Evolutionary conservation across 2,797 vertebrate species (phyloP), one percentile per base, ranked within the genome.

Genomic region (Mareca strepera): DNA sequence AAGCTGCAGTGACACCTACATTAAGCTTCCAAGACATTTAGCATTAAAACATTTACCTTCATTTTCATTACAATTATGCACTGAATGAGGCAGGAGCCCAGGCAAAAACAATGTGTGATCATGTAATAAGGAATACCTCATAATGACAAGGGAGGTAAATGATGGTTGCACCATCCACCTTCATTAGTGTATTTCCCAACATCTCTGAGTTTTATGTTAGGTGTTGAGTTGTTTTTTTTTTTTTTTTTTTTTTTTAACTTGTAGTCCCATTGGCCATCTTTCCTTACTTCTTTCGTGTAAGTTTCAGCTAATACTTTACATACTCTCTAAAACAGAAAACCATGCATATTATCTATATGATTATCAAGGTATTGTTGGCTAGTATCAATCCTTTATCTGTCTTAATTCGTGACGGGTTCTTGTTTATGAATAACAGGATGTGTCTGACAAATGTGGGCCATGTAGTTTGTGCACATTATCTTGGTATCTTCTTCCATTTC

Each of bases 101-200:
- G 70, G 94, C 63, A 80, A 88, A 90, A 79, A 2, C 26, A 50
- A 44, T 55, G 18, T 82, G 83, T 94, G 90, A 86, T 90, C 78
- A 12, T 2, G 11, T 85, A 92, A 74, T 82, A 82, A 75, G 64
- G 33, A 26, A 88, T 86, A 44, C 69, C 41, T 85, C 66, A 59
- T 84, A 92, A 88, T 84, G 81, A 95, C 67, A 72, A 75, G 68
- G 83, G 41, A 93, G 64, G 64, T 25, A 84, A 90, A 82, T 33
- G n/a, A 55, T 59, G 31, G 41, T 90, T 96, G 77, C 88, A 88
- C 81, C 90, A 94, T 93, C 55, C 28, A 52, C 75, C 63, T 90
- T 93, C 66, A 86, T 93, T 82, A 88, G 26, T 28, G 41, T 68
- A 28, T 96, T 97, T 95, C 94, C 67, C 90, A 96, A 94, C 64